These are phyloP conservation scores for Encarsia formosa DNA, from an alignment of 2,888 invertebrate genomes.

Conservation along the genomic window DNA sequence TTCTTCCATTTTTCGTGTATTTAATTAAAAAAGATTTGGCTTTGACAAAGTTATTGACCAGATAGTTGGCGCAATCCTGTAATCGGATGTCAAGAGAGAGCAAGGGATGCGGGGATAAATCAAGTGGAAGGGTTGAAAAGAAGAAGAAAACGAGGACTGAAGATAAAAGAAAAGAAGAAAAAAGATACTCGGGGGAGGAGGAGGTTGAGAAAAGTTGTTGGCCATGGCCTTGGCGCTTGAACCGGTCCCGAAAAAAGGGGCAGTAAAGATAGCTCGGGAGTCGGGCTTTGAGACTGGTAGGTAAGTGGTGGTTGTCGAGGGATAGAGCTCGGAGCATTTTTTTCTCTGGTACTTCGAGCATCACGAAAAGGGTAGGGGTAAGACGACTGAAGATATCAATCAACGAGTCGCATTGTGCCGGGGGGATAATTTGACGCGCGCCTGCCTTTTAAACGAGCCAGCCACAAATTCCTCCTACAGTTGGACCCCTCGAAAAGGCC, in stretches of 20 bases:
- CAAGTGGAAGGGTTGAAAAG: slow-evolving; percentile 42
- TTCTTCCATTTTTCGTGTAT: too few species aligned
- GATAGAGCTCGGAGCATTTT: slow-evolving; percentile 12
- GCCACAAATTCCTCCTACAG: too few species aligned
- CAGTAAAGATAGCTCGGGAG: slow-evolving; percentile 25
- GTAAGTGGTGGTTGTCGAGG: slow-evolving; percentile 27
- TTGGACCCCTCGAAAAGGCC: too few species aligned
- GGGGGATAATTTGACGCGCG: slow-evolving; percentile 48
- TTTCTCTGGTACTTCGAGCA: neutral
- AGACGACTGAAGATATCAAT: slow-evolving; percentile 47
- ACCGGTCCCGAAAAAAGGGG: slow-evolving; percentile 28
- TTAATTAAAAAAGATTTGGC: too few species aligned
- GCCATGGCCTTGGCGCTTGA: slow-evolving; percentile 22
- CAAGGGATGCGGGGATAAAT: slow-evolving; percentile 42
- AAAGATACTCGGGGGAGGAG: slow-evolving; percentile 14
- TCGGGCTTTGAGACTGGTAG: slow-evolving; percentile 22
- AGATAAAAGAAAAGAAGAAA: slow-evolving; percentile 5
- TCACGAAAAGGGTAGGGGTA: neutral
- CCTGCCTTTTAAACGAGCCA: slow-evolving; percentile 45
- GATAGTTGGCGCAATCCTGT: too few species aligned
- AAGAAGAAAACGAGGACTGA: slow-evolving; percentile 6
- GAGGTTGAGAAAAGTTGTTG: slow-evolving; percentile 20
- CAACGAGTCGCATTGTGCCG: slow-evolving; percentile 47
- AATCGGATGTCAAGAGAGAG: too few species aligned
- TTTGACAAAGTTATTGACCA: too few species aligned